Conservation (phyloP, 2,113 vertebrate species). For the Herpailurus yagouaroundi region DNA sequence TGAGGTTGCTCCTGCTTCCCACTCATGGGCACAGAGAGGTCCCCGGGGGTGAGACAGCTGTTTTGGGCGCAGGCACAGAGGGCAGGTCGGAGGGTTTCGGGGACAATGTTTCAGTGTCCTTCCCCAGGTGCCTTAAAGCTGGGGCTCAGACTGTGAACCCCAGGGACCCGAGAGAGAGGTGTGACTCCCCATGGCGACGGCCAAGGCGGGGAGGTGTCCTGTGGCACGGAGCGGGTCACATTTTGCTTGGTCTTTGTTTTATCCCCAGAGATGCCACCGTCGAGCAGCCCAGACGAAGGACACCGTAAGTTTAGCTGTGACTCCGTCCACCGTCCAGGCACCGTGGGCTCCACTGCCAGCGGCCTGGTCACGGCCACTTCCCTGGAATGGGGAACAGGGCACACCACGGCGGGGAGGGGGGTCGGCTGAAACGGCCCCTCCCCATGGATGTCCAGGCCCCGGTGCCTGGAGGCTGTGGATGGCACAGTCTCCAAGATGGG, state of each 20-base stretch:
- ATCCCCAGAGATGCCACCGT: background rate
- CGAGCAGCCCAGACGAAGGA: background rate
- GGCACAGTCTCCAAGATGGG: no score
- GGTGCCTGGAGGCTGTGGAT: no score
- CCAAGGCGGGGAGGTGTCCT: background rate
- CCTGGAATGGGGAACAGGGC: background rate
- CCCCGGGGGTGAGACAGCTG: background rate
- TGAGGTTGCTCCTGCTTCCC: background rate
- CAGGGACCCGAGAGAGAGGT: no score
- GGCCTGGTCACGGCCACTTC: background rate
- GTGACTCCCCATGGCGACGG: rapidly evolving
- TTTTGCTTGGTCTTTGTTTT: rapidly evolving
- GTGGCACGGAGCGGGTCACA: rapidly evolving
- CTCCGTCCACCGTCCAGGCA: rapidly evolving
- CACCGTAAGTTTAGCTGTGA: background rate
- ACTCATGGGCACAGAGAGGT: background rate
- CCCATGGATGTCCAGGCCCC: background rate
- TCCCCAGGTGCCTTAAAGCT: background rate
- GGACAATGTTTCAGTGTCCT: background rate
- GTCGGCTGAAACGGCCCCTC: background rate
- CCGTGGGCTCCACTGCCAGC: background rate
- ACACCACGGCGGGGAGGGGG: rapidly evolving
- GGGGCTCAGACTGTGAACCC: background rate
- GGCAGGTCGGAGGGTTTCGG: no score
- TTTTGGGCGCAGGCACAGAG: background rate